Base-by-base conservation (phyloP, 2,888 invertebrate species). In the Morpho achilles region DNA sequence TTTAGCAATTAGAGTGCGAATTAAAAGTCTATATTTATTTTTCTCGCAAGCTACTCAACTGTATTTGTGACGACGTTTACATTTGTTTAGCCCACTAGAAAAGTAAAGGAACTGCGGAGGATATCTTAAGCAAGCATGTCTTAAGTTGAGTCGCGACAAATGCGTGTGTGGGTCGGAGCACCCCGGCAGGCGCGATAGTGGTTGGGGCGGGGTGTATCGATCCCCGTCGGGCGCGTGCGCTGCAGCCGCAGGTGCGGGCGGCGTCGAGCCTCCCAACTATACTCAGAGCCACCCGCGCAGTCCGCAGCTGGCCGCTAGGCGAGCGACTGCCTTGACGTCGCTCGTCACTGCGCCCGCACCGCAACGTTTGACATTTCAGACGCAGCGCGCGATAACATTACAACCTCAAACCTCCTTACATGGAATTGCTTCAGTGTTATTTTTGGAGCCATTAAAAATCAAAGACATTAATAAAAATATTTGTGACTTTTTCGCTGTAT, bases 201-300 rank as follows among this genome's bases (percentile, higher is more conserved):
- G 86, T 77, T 73, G 72, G 87, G 83, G 85, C 78, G 81, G 87
- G 87, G 88, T 77, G 88, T 89, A 89, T 89, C 84, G 89, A 89
- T 89, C 87, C 77, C 76, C 67, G 77, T 75, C 74, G 76, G 84
- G 87, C 87, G 88, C 88, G 79, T 87, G 87, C 87, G 87, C 82
- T 64, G 74, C 76, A 76, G 74, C 72, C 71, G 73, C 68, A 74
- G 76, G 71, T 62, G 76, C 75, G 76, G 75, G 76, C 76, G 74
- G 74, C 75, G 73, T 67, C 75, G 67, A 71, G 76, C 78, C 77
- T 75, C 77, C 79, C 79, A 73, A 67, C 61, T 63, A 59, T 60
- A 59, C 67, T 63, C 66, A 55, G 62, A 60, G 63, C 53, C 69
- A 67, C 76, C 79, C 84, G 86, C 87, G 85, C 87, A 87, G 87